These are phyloP conservation scores for Nudaria mundana DNA, from an alignment of 2,888 invertebrate genomes.

Conservation along the genomic window DNA sequence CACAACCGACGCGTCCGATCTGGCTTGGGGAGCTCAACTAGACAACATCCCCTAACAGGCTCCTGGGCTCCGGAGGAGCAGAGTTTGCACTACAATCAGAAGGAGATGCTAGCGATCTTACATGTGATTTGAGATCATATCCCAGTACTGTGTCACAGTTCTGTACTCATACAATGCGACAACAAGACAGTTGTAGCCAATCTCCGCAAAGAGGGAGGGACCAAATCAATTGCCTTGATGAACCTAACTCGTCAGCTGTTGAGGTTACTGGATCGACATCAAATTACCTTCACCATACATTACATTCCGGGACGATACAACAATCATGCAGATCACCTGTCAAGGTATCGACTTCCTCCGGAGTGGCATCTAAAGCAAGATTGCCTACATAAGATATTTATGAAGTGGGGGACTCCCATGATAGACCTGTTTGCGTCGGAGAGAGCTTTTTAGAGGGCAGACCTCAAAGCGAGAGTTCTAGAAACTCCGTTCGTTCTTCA, in stretches of 20 bases:
- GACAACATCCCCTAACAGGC: background rate
- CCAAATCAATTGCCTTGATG: too few relatives aligned
- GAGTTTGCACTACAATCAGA: background rate
- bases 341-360: too few relatives aligned
- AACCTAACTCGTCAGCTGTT: too few relatives aligned
- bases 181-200: too few relatives aligned
- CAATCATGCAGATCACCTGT: too few relatives aligned
- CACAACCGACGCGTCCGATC: too few relatives aligned
- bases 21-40: too few relatives aligned
- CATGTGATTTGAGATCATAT: background rate
- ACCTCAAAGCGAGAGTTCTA: too few relatives aligned
- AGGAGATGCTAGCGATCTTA: background rate
- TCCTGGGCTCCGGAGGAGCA: background rate
- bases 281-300: too few relatives aligned
- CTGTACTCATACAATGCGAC: background rate
- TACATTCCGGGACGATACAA: too few relatives aligned
- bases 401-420: slow-evolving; percentile 23
- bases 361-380: slow-evolving; percentile 28
- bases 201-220: too few relatives aligned
- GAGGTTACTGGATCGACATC: too few relatives aligned
- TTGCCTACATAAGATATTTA: slow-evolving; percentile 13
- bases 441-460: slow-evolving; percentile 6
- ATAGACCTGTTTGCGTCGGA: slow-evolving; percentile 30
- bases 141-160: background rate
- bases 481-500: background rate